Evolutionary conservation across 2,888 invertebrate species (phyloP).

Genomic region (Dioctria rufipes): DNA sequence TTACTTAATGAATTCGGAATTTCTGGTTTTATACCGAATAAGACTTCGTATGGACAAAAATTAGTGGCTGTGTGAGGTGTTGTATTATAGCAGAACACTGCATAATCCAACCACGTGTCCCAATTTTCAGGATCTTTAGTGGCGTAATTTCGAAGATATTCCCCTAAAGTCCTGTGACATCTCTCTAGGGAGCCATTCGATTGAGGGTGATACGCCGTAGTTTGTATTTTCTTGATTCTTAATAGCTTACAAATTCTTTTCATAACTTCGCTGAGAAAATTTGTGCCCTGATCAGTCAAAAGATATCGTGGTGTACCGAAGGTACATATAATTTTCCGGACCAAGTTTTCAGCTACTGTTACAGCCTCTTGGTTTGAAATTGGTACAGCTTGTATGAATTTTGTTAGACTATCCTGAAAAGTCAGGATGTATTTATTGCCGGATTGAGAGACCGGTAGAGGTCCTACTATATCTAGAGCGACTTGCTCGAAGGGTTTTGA

Average conservation of each 20-base stretch:
- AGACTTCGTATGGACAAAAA: neutral
- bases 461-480: constrained; percentile 64
- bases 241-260: neutral
- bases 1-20: neutral
- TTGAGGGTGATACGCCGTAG: neutral
- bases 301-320: neutral
- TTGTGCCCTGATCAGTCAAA: neutral
- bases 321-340: neutral
- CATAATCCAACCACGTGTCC: constrained; percentile 63
- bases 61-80: neutral
- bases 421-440: constrained; percentile 62
- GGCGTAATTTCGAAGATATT: neutral
- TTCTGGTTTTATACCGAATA: neutral
- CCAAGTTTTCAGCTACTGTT: constrained; percentile 62
- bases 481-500: constrained; percentile 63
- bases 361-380: constrained; percentile 63
- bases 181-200: neutral
- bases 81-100: constrained; percentile 31
- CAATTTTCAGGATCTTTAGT: constrained; percentile 62
- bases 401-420: constrained; percentile 62
- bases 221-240: constrained; percentile 13
- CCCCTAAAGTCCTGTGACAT: neutral
- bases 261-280: neutral
- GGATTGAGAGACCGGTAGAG: constrained; percentile 60
- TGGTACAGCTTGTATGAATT: constrained; percentile 62